Base-by-base conservation (phyloP, 64 coral and sea anemone species). In the Actinia equina region DNA sequence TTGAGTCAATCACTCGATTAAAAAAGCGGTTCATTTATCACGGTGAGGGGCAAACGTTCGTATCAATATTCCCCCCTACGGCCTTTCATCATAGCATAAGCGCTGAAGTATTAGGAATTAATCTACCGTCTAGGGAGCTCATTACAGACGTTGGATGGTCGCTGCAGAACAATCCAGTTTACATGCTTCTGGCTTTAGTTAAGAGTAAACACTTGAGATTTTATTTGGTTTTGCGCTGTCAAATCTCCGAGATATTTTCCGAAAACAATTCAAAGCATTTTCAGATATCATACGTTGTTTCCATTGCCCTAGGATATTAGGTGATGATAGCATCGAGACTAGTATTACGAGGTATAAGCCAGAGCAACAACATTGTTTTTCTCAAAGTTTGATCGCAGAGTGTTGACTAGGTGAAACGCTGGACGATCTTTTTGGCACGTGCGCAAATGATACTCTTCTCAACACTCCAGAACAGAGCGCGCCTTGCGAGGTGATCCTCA, bases 11-110 rank as follows among this genome's bases (percentile, higher is more conserved):
- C n/a, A 25, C 63, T 69, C 19, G 63, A 23, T 37, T 8, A 79
- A 79, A 79, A 79, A 17, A 79, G 77, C 77, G 77, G 8, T 10
- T 79, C 77, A 25, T 79, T 79, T 79, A 81, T 81, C 78, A 19
- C 78, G 17, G 78, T 81, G 14, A 81, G 69, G 69, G 69, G 69
- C 27, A 74, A 74, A 37, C 23, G 26, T 5, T 74, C 12, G 14
- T 74, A 37, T 41, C 69, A 74, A 30, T 12, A 54, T 74, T 74
- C 69, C 69, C 69, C 69, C 69, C 69, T 41, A 41, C 69, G 69
- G 69, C 69, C 26, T 74, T 27, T 74, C 69, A 74, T 41, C 69
- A 74, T 27, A 10, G 69, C 26, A 30, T 74, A 74, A 74, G 69
- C 69, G 69, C 9, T 74, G 23, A 74, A 74, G 69, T 41, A 74